Base-by-base conservation (phyloP, 2,888 invertebrate species). In the Bombyx huttoni region DNA sequence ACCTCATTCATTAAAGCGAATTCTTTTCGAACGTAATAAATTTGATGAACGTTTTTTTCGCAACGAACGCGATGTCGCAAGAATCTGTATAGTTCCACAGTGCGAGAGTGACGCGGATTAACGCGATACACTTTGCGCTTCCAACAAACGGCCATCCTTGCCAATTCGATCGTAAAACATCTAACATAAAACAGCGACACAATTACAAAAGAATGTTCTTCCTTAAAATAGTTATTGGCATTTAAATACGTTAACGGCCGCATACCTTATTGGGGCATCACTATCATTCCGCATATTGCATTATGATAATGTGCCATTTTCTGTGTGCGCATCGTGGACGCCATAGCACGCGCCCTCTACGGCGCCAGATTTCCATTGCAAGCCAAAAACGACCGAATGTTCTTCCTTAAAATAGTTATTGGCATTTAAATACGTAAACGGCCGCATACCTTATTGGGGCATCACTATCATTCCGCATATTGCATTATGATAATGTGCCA, bases 221-320 rank as follows among this genome's bases (percentile, higher is more conserved):
- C 61, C 68, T 67, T 62, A 63, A 67, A 64, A 64, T 67, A 68
- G 65, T 67, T 73, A 74, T 65, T 61, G 60, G 59, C 58, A 60
- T 72, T 74, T 70, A 67, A 70, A 72, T 77, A 77, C 71, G 67
- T 65, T 72, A 71, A 65, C 65, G 63, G 63, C 59, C 58, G 63
- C 70, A 64, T 68, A 56, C 77, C 75, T 69, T 75, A 77, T 72
- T 68, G 67, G 73, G 75, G 71, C 76, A 78, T 80, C 73, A 70
- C 77, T 78, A 75, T 68, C 75, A 83, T 83, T 81, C 78, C 81
- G 67, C 71, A 75, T 78, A 73, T 78, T 79, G 78, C 79, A 81
- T 84, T 83, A 84, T 84, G 81, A 78, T 86, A 85, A 84, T 84
- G 75, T 75, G 81, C 80, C 80, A 82, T 83, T 84, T 83, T 72